Evolutionary conservation across 35 echinoderm and acorn worm species (phyloP), one percentile per base, ranked within the genome.

Genomic region (Apostichopus californicus): DNA sequence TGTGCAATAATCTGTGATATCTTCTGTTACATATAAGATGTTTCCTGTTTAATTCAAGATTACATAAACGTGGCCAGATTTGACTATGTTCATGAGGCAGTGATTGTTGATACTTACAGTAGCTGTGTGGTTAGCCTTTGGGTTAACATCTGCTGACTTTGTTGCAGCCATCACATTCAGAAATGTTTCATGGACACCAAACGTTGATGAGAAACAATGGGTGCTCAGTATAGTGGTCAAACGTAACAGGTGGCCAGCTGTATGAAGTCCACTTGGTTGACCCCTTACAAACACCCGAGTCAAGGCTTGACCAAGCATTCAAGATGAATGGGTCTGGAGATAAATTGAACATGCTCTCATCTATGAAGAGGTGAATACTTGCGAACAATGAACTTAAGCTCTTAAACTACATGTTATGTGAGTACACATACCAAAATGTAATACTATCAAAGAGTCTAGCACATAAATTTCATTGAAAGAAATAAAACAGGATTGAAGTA

Each of bases 171-270:
- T 87, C 25, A 26, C 57, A 57, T 87, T 87, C 86, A 64, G 11
- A 9, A 87, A 59, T 12, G 5, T 87, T 6, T 87, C 86, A 24
- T 68, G 52, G n/a, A 71, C 0, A 12, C 86, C 58, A 14, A 12
- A 28, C 2, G 20, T 57, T 52, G 86, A 87, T 64, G 86, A 66
- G 64, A 87, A 87, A 21, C 86, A 87, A 71, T 87, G 86, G 14
- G 56, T 52, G 57, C 18, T 65, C 57, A 87, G 86, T 28, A 87
- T 57, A 5, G 86, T 87, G 59, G 86, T 87, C 18, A 87, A 59
- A 12, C 86, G 57, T 23, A 87, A 71, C 23, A 87, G 25, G 64
- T 87, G 86, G 25, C 57, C 86, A 87, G 86, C 86, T 71, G 57
- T 28, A 21, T 80, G 22, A 24, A 80, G 15, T 80, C 78, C 78